Evolutionary conservation across 2,888 invertebrate genomes (phyloP), one percentile per base, ranked within the genome.

Genomic region (Amblyjoppa fuscipennis): DNA sequence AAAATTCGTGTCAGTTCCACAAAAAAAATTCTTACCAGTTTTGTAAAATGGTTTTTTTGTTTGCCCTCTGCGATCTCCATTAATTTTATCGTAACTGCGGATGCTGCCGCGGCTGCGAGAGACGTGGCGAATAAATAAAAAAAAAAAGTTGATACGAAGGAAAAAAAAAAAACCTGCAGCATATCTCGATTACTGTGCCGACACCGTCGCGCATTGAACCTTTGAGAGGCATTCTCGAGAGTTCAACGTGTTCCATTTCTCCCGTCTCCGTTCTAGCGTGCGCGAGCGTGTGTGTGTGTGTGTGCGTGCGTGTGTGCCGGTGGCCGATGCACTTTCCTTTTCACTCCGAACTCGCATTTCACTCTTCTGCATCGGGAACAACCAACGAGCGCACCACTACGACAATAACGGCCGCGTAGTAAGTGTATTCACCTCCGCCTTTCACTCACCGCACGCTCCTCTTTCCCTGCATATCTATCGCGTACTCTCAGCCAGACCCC

Each of bases 401-500:
- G 34, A 64, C 64, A 64, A 64, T 34, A 64, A 49, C 28, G 49
- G 16, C 49, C n/a, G 31, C 66, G 45, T 59, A 66, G 82, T 79
- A 74, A 56, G 82, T 75, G 69, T 78, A 70, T 79, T 79, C 82
- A 85, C 79, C 81, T 85, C 85, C 85, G 81, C 85, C 85, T 82
- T 85, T 85, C 85, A 85, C 85, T 85, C 81, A n/a, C 56, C 53
- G 75, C 66, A 74, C 73, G 77, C 73, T 78, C 77, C 78, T 76
- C 75, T 64, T 76, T 71, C 34, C 66, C 64, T 31, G 28, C 28
- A 64, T 25, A 64, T 76, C 51, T 53, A 66, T 76, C 66, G 49
- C 68, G 68, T 68, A 51, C 53, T 66, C 25, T 49, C 53, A 38
- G 49, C 16, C 20, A 51, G 68, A 76, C 53, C 76, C 25, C 66